Conservation (phyloP, 2,888 invertebrate genomes). For the Scaptomyza polygonia region DNA sequence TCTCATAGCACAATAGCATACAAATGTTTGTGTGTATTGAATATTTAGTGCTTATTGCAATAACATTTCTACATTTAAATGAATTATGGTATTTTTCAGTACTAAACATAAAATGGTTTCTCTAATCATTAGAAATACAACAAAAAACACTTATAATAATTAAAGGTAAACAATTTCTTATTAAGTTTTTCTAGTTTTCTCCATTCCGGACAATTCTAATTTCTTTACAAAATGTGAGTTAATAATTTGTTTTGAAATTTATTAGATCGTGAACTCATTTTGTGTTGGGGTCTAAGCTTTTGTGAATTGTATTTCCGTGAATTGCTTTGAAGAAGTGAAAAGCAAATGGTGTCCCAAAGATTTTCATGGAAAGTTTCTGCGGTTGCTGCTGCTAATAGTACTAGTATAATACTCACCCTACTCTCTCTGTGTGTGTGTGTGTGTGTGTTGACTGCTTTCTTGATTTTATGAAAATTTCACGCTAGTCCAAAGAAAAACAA, state of each 20-base stretch:
- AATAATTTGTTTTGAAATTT: conserved; percentile 62
- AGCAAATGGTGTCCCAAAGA: conserved; percentile 58
- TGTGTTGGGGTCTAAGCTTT: conserved; percentile 39
- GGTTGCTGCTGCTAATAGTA: conserved; percentile 38
- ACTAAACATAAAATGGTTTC: neutral
- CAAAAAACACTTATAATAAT: neutral
- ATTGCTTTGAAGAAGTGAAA: conserved; percentile 50
- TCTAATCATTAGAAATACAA: neutral
- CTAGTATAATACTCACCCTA: no score
- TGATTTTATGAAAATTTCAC: conserved; percentile 76
- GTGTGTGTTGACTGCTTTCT: conserved; percentile 21
- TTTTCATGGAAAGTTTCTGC: conserved; percentile 75
- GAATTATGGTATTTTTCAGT: neutral
- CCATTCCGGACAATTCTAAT: neutral
- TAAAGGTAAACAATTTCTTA: neutral
- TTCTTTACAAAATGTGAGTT: conserved; percentile 29
- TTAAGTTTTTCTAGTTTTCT: neutral
- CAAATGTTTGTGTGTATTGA: neutral
- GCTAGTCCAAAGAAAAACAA: conserved; percentile 74
- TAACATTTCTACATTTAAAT: no score
- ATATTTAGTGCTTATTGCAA: neutral
- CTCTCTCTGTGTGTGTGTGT: no score
- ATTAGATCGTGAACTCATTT: conserved; percentile 70
- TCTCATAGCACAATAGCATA: neutral
- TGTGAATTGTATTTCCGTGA: conserved; percentile 56